Percentiles rank a stretch among this genome's conserved stretches.
These are phyloP conservation scores for Ametastegia equiseti DNA, from an alignment of 2,888 invertebrate genomes.

Conservation along the genomic window DNA sequence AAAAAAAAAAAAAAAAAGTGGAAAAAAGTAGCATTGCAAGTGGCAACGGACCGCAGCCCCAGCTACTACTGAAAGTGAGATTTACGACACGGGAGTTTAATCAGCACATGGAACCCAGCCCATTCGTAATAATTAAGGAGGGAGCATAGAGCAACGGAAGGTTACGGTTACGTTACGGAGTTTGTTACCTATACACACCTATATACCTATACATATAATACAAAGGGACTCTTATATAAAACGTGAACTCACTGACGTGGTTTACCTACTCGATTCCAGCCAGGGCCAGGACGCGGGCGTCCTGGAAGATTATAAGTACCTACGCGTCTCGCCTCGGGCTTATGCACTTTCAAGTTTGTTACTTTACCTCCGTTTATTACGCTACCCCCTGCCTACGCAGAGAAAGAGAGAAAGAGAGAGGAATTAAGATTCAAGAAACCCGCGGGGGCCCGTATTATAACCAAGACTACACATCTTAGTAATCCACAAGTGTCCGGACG, in stretches of 20 bases:
- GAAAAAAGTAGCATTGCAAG: conserved; percentile 27
- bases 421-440: conserved; percentile 31
- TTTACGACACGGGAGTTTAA: conserved; percentile 61
- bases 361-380: conserved; percentile 36
- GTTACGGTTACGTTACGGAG: conserved; percentile 24
- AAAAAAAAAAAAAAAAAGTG: background rate
- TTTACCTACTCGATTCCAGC: too few species aligned
- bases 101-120: conserved; percentile 59
- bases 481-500: background rate
- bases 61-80: conserved; percentile 49
- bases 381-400: background rate
- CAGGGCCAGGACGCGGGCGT: too few species aligned
- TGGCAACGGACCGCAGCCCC: conserved; percentile 1
- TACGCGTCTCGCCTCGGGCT: conserved; percentile 22
- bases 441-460: background rate
- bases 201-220: background rate
- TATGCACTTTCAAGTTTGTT: conserved; percentile 44
- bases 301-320: background rate
- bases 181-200: conserved; percentile 24
- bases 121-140: conserved; percentile 61
- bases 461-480: conserved; percentile 1
- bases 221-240: background rate
- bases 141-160: conserved; percentile 21
- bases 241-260: conserved; percentile 4
- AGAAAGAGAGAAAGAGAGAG: too few species aligned